These are phyloP conservation scores for Machimus atricapillus DNA, from an alignment of 2,888 invertebrate species.

Conservation along the genomic window DNA sequence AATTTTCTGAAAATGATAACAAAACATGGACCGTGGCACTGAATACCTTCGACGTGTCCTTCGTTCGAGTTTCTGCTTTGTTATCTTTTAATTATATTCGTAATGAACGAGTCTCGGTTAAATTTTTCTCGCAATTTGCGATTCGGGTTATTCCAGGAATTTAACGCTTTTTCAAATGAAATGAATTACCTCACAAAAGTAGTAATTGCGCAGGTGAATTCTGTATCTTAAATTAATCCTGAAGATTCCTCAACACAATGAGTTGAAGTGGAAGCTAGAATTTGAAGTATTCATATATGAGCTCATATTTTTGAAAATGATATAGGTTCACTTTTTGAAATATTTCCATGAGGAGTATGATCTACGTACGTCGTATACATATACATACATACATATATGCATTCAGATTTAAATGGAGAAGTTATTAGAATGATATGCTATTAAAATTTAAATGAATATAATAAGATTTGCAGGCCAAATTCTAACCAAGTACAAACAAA, in stretches of 20 bases:
- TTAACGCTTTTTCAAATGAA: constrained; percentile 9
- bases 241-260: not conserved
- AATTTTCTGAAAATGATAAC: constrained; percentile 34
- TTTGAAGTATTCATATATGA: not conserved
- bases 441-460: too few relatives aligned
- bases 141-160: not conserved
- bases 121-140: constrained; percentile 28
- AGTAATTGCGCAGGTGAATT: not conserved
- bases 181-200: not conserved
- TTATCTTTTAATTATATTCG: constrained; percentile 37
- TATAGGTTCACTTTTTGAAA: too few relatives aligned
- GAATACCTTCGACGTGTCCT: not conserved
- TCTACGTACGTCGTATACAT: too few relatives aligned
- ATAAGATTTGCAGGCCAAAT: too few relatives aligned
- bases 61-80: not conserved
- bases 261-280: not conserved
- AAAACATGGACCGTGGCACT: constrained; percentile 16
- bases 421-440: too few relatives aligned
- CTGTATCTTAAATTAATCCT: not conserved
- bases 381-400: too few relatives aligned
- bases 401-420: too few relatives aligned
- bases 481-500: too few relatives aligned
- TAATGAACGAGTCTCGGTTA: constrained; percentile 8
- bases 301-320: too few relatives aligned
- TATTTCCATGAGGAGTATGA: too few relatives aligned